These are phyloP conservation scores for Ammospiza caudacuta DNA, from an alignment of 2,113 vertebrate species.

Conservation along the genomic window DNA sequence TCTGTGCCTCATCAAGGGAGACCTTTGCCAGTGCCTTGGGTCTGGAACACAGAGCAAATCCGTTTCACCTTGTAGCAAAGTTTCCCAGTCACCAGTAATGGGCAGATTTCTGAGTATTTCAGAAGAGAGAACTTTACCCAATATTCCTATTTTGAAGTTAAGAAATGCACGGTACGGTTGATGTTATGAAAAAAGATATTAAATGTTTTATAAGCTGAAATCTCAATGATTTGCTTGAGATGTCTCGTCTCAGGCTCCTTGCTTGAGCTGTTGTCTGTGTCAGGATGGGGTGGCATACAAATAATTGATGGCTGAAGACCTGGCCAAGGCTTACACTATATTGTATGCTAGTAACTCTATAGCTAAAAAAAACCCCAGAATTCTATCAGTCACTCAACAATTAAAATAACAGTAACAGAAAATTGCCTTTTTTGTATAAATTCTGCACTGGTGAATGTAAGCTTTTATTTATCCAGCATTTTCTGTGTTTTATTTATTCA, in stretches of 20 bases:
- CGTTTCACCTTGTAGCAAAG: background rate
- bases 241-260: background rate
- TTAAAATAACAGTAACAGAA: background rate
- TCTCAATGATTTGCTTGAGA: background rate
- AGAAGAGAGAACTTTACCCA: background rate
- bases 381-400: background rate
- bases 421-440: background rate
- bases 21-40: background rate
- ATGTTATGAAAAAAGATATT: background rate
- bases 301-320: background rate
- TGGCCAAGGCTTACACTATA: background rate
- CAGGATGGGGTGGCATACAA: background rate
- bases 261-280: background rate
- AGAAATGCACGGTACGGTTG: background rate
- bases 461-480: background rate
- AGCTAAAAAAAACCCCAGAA: background rate
- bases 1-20: background rate
- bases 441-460: background rate
- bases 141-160: background rate
- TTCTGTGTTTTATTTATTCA: background rate
- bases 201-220: background rate
- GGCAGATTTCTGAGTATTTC: background rate
- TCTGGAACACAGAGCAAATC: background rate
- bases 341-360: background rate
- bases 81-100: background rate